phyloP scores from a whole-genome alignment of 2,888 invertebrate genomes.

The Cosmopolites sordidus region DNA sequence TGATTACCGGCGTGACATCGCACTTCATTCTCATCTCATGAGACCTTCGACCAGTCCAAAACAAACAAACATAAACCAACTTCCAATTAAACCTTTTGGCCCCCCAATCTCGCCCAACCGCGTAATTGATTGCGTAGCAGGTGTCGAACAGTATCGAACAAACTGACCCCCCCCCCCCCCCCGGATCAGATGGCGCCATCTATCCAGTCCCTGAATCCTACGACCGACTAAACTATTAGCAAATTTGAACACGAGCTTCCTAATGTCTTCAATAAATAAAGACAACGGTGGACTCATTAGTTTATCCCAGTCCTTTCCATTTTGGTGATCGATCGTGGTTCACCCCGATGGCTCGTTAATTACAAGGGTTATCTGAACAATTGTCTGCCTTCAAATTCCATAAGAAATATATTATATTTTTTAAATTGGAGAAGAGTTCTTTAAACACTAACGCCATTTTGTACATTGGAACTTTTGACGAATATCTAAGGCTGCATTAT shows the following conservation, averaged over 20 bases:
- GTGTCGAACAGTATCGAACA: constrained; percentile 20
- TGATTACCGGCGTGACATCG: too few relatives aligned
- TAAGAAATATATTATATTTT: too few relatives aligned
- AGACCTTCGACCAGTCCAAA: not conserved
- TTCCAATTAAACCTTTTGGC: constrained; percentile 7
- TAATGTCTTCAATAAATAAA: constrained; percentile 34
- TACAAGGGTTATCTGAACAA: too few relatives aligned
- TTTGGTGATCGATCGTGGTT: too few relatives aligned
- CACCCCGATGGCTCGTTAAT: too few relatives aligned
- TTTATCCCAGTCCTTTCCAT: constrained; percentile 22
- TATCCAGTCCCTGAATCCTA: constrained; percentile 14
- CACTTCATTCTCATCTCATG: too few relatives aligned
- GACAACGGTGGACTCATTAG: constrained; percentile 32
- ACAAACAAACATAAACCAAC: constrained; percentile 4
- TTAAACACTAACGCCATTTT: too few relatives aligned
- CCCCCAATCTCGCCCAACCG: not conserved
- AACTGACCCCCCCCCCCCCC: constrained; percentile 14
- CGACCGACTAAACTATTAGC: constrained; percentile 27
- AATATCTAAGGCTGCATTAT: too few relatives aligned
- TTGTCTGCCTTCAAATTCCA: too few relatives aligned
- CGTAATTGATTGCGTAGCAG: constrained; percentile 18
- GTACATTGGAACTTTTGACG: too few relatives aligned
- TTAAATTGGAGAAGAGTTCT: too few relatives aligned
- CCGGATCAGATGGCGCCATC: constrained; percentile 5
- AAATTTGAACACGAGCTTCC: constrained; percentile 31